phyloP scores from a whole-genome alignment of 2,797 vertebrate species.

The Sitta carolinensis region DNA sequence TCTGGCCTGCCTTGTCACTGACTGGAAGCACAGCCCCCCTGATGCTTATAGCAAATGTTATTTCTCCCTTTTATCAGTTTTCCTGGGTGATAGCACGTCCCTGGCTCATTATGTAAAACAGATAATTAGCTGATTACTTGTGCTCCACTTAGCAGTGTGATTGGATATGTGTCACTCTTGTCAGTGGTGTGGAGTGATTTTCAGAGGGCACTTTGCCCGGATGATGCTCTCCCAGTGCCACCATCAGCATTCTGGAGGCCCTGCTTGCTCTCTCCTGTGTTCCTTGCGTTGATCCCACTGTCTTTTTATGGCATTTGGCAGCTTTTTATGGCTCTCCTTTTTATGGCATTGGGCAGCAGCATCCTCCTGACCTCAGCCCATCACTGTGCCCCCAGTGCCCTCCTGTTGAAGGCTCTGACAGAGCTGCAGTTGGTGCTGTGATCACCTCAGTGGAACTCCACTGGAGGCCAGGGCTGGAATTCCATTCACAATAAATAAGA shows the following conservation, averaged over 20 bases:
- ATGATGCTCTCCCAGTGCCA: neutral
- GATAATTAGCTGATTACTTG: slow-evolving; percentile 14
- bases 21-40: neutral
- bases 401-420: neutral
- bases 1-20: neutral
- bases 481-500: neutral
- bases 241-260: neutral
- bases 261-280: neutral
- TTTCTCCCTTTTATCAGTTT: neutral
- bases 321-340: neutral
- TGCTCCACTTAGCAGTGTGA: neutral
- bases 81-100: neutral
- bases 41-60: neutral
- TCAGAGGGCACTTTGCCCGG: neutral
- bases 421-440: neutral
- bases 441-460: neutral
- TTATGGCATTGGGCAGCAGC: neutral
- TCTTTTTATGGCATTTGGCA: neutral
- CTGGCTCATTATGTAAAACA: neutral
- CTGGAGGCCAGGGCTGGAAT: neutral
- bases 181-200: neutral
- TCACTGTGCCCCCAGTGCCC: neutral
- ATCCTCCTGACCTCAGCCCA: neutral
- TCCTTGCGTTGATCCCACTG: neutral
- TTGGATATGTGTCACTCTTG: neutral